Evolutionary conservation across 2,888 invertebrate genomes (phyloP).

Genomic region (Reticulitermes lucifugus): DNA sequence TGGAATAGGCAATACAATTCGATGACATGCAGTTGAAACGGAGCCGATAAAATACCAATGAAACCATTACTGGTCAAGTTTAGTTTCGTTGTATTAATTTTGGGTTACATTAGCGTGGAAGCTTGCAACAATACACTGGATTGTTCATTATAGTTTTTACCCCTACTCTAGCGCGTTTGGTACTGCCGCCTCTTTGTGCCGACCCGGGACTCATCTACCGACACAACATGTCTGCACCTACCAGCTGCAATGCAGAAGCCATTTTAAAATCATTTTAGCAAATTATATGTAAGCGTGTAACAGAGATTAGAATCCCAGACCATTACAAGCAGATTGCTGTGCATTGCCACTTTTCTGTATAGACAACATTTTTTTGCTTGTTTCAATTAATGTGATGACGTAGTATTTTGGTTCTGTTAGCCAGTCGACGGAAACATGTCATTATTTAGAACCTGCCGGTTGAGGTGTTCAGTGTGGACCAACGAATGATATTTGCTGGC

Average conservation of each 20-base stretch:
- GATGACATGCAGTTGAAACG: too few relatives aligned
- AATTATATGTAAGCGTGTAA: slow-evolving; percentile 18
- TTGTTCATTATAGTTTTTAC: too few relatives aligned
- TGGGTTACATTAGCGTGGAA: too few relatives aligned
- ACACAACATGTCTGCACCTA: neutral
- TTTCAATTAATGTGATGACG: neutral
- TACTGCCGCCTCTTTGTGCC: neutral
- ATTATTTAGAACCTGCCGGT: neutral
- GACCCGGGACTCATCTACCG: neutral
- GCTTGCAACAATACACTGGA: too few relatives aligned
- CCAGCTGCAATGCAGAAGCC: neutral
- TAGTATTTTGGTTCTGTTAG: neutral
- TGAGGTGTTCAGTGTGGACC: neutral
- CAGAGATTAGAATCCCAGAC: neutral
- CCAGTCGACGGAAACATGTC: neutral
- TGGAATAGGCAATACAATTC: too few relatives aligned
- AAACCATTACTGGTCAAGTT: too few relatives aligned
- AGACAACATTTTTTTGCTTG: neutral
- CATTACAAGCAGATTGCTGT: neutral
- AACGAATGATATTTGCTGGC: neutral
- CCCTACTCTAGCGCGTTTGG: too few relatives aligned
- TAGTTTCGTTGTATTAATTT: too few relatives aligned
- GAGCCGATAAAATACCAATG: too few relatives aligned
- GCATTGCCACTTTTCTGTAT: neutral
- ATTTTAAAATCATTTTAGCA: slow-evolving; percentile 18